Percentiles rank a stretch among this genome's conserved stretches.
phyloP scores from a whole-genome alignment of 1,140 invertebrate species.

The Drosophila sechellia region DNA sequence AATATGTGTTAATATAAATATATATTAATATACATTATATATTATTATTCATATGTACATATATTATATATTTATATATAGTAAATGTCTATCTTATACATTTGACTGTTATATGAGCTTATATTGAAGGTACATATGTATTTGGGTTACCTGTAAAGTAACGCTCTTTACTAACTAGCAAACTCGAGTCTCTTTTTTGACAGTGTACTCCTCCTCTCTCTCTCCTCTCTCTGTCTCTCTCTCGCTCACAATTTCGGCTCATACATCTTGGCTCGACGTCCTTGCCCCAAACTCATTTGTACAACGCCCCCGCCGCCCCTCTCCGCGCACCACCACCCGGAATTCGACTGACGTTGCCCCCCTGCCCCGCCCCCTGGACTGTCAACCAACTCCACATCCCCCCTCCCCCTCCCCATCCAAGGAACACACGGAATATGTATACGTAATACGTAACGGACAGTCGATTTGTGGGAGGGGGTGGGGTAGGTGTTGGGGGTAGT shows the following conservation, averaged over 20 bases:
- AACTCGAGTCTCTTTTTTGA: neutral
- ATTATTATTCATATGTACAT: too few relatives aligned
- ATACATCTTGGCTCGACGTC: conserved; percentile 74
- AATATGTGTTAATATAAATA: too few relatives aligned
- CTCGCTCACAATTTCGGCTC: conserved; percentile 22
- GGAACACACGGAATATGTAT: conserved; percentile 66
- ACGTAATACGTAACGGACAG: conserved; percentile 81
- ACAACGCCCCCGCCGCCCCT: conserved; percentile 25
- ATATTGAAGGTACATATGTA: too few relatives aligned
- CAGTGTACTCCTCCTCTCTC: neutral
- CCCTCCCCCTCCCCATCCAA: neutral
- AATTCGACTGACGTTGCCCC: conserved; percentile 32
- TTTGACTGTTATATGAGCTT: too few relatives aligned
- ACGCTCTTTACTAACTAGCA: too few relatives aligned
- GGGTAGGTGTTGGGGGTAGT: conserved; percentile 1
- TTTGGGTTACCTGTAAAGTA: too few relatives aligned
- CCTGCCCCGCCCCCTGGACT: neutral
- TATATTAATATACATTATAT: too few relatives aligned
- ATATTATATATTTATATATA: too few relatives aligned
- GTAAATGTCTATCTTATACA: too few relatives aligned
- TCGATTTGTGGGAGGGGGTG: neutral
- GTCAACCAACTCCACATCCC: neutral
- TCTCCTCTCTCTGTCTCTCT: neutral
- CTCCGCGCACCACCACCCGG: neutral
- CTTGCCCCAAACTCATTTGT: conserved; percentile 81